phyloP scores from a whole-genome alignment of 37 sponge, comb jelly and placozoan genomes.

The Ephydatia muelleri region DNA sequence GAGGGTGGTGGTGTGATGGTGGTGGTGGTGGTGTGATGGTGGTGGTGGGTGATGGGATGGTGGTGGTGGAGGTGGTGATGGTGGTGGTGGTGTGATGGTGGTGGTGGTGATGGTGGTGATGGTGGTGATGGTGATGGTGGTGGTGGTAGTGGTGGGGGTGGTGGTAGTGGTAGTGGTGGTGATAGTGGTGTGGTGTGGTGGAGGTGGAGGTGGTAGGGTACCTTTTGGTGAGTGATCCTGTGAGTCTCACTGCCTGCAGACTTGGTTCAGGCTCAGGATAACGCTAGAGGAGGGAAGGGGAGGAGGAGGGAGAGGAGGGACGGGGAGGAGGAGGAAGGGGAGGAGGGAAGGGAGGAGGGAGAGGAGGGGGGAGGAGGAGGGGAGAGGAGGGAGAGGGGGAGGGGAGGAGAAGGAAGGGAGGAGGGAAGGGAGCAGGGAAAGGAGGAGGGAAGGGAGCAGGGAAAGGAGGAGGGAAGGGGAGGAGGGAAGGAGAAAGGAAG shows the following conservation, averaged over 20 bases:
- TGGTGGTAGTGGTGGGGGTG: background rate
- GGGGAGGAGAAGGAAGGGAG: too few relatives aligned
- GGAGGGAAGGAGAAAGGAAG: too few relatives aligned
- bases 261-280: slow-evolving; percentile 65
- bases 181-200: background rate
- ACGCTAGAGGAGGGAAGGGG: slow-evolving; percentile 17
- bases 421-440: too few relatives aligned
- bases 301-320: too few relatives aligned
- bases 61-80: too few relatives aligned
- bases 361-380: background rate
- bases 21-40: background rate
- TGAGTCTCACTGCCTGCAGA: slow-evolving; percentile 81
- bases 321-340: too few relatives aligned
- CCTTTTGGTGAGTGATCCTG: slow-evolving; percentile 62
- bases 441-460: too few relatives aligned
- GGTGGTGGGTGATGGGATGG: too few relatives aligned
- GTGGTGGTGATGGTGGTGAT: background rate
- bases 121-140: background rate
- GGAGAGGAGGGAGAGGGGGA: too few relatives aligned
- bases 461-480: too few relatives aligned
- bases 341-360: too few relatives aligned
- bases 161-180: background rate
- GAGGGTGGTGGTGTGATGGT: background rate
- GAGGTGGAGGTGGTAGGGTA: background rate
- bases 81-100: background rate